phyloP scores from a whole-genome alignment of 2,888 invertebrate species.

The Scelioninae gen. 1 region DNA sequence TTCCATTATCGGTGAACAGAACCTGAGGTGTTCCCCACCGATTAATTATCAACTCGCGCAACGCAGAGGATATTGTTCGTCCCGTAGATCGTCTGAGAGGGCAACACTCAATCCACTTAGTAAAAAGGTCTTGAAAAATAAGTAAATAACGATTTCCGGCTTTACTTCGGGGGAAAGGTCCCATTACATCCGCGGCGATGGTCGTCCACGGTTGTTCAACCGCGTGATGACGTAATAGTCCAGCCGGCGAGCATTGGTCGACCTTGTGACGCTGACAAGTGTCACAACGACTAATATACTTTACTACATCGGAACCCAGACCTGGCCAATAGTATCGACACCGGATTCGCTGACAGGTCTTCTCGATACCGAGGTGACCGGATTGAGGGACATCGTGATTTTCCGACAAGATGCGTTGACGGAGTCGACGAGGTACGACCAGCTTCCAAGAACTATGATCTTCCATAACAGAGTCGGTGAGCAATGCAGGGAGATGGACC shows the following conservation, averaged over 20 bases:
- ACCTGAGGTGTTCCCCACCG: constrained; percentile 66
- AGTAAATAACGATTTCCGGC: constrained; percentile 57
- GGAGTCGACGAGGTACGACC: neutral
- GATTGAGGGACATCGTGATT: neutral
- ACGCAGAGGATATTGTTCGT: constrained; percentile 22
- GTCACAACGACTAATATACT: neutral
- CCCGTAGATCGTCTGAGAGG: constrained; percentile 67
- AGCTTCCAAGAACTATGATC: neutral
- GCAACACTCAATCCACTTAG: constrained; percentile 61
- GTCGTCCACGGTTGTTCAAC: constrained; percentile 53
- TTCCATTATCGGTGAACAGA: constrained; percentile 72
- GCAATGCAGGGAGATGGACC: neutral
- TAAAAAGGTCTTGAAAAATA: constrained; percentile 70
- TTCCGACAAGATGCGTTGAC: neutral
- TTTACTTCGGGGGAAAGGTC: constrained; percentile 64
- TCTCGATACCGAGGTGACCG: neutral
- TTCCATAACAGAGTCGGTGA: neutral
- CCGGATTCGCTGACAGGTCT: neutral
- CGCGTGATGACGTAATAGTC: neutral
- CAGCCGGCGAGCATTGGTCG: neutral
- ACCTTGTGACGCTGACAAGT: neutral
- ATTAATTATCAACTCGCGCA: constrained; percentile 65
- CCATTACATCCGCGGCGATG: constrained; percentile 65
- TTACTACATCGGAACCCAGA: neutral
- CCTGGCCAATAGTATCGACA: neutral